Base-by-base conservation (phyloP, 2,797 vertebrate species). In the Carapus acus region DNA sequence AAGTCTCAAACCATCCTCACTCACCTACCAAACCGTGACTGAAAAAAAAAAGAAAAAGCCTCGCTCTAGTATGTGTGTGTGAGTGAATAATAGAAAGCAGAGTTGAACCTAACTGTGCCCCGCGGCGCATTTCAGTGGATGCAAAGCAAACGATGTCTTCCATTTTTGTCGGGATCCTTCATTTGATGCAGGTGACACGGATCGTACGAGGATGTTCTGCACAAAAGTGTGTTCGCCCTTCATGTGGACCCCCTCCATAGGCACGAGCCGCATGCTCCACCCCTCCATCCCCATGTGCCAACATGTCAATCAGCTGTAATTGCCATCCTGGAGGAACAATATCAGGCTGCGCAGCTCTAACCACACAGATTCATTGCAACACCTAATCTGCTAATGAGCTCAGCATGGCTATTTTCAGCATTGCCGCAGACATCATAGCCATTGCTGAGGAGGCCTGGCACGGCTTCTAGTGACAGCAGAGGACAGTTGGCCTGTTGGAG, bases 371-470 rank as follows among this genome's bases (percentile, higher is more conserved):
- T 91, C 88, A 88, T 88, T 86, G 86, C 88, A 87, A 89, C 84
- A 90, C 87, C 90, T 92, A 88, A 93, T 93, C 88, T 90, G 84
- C 89, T 93, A 93, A 94, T 91, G 90, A 92, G 91, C 89, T 88
- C 84, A 66, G 84, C 81, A 27, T 83, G 73, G 89, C 85, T 93
- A 89, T 91, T 92, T 91, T 87, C 87, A 87, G 82, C 80, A 49
- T 83, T 3, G 20, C 83, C 80, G 65, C 83, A 85, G 83, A 80
- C 83, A 73, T 74, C 63, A 41, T 58, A 62, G 71, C 67, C 67
- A 52, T 54, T 42, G 69, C 70, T 45, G 71, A 71, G 65, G 68
- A 78, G 61, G 78, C 73, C 80, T 73, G 86, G 76, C 68, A 60
- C 64, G 71, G 86, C 80, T 89, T 81, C 83, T 77, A 64, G 81